phyloP scores from a whole-genome alignment of 2,888 invertebrate genomes.

The Alsophila aescularia region DNA sequence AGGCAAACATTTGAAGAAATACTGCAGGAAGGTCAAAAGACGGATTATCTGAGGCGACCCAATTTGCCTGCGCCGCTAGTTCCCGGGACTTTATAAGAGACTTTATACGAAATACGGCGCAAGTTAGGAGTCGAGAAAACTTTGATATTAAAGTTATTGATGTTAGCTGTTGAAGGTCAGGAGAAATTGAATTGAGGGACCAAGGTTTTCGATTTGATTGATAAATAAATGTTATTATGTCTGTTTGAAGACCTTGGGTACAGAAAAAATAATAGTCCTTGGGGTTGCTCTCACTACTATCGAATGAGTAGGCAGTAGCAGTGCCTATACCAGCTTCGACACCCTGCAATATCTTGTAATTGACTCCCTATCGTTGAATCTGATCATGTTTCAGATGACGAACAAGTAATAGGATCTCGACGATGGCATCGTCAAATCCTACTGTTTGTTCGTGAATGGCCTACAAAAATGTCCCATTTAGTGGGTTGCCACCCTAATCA shows the following conservation, averaged over 20 bases:
- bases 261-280: too few relatives aligned
- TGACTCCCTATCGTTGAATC: too few relatives aligned
- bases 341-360: too few relatives aligned
- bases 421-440: too few relatives aligned
- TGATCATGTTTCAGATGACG: too few relatives aligned
- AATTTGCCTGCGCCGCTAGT: conserved; percentile 43
- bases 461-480: too few relatives aligned
- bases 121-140: conserved; percentile 16
- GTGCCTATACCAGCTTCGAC: too few relatives aligned
- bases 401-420: too few relatives aligned
- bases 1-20: conserved; percentile 41
- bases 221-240: background rate
- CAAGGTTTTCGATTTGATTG: background rate
- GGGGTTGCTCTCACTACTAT: too few relatives aligned
- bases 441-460: too few relatives aligned
- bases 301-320: too few relatives aligned
- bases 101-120: conserved; percentile 36
- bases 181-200: background rate
- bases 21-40: conserved; percentile 42
- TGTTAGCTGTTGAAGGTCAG: conserved; percentile 2
- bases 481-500: too few relatives aligned
- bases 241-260: background rate
- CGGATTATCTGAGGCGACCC: conserved; percentile 48
- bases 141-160: background rate
- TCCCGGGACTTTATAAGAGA: conserved; percentile 41